These are phyloP conservation scores for Nematolebias whitei DNA, from an alignment of 2,113 vertebrate species.

Conservation along the genomic window DNA sequence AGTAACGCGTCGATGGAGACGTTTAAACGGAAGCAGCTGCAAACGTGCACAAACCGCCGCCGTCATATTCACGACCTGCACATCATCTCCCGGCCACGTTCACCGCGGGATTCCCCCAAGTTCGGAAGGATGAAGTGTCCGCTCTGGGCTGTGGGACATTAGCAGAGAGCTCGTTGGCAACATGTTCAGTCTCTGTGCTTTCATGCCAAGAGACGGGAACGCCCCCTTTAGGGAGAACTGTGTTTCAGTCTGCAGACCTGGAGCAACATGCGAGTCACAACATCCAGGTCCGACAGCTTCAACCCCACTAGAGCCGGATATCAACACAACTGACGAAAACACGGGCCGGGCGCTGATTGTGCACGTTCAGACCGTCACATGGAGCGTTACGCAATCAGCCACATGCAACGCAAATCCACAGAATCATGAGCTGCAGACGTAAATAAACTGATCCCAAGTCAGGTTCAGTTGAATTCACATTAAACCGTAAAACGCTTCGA, in stretches of 20 bases:
- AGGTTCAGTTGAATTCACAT: too few relatives aligned
- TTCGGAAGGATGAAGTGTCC: conserved; percentile 8
- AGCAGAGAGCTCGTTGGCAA: conserved; percentile 11
- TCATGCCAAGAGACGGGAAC: background rate
- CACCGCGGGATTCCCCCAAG: conserved; percentile 14
- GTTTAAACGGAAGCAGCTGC: conserved; percentile 41
- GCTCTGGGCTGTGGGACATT: background rate
- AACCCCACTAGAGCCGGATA: background rate
- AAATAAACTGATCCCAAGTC: too few relatives aligned
- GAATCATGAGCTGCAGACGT: too few relatives aligned
- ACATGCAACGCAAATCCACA: too few relatives aligned
- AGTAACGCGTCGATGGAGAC: conserved; percentile 25
- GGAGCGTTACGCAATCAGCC: background rate
- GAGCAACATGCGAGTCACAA: background rate
- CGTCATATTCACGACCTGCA: conserved; percentile 14
- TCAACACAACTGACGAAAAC: background rate
- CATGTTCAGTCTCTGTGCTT: conserved; percentile 9
- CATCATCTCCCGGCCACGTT: conserved; percentile 17
- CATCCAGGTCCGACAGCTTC: background rate
- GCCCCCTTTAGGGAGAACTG: background rate
- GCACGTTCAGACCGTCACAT: background rate
- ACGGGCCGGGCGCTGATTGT: background rate
- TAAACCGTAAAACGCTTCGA: too few relatives aligned
- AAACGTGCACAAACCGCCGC: conserved; percentile 3
- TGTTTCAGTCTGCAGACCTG: background rate